These are phyloP conservation scores for Heliopora coerulea DNA, from an alignment of 92 coral and sea anemone species.

Conservation along the genomic window DNA sequence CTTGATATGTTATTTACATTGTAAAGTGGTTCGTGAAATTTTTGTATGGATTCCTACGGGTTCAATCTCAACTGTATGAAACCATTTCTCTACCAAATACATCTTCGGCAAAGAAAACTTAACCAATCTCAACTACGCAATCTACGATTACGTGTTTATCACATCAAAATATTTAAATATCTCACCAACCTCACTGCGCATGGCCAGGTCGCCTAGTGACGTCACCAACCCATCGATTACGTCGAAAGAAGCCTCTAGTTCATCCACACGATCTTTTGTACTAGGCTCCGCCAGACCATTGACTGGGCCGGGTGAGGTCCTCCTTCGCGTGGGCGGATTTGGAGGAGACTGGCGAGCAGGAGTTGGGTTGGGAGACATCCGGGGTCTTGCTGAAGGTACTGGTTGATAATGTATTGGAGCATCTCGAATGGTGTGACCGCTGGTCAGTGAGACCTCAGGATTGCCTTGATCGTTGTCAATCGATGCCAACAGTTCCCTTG, in stretches of 20 bases:
- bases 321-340: background rate
- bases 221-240: conserved; percentile 32
- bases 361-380: conserved; percentile 4
- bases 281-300: background rate
- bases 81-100: no score
- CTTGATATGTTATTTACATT: no score
- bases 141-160: no score
- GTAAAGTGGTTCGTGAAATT: no score
- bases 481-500: conserved; percentile 33
- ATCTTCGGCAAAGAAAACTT: no score
- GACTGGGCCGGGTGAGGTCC: background rate
- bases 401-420: conserved; percentile 25
- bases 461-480: conserved; percentile 21
- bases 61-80: no score
- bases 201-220: conserved; percentile 32
- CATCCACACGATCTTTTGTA: conserved; percentile 26
- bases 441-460: background rate
- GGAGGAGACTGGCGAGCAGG: background rate
- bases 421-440: conserved; percentile 27
- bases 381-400: conserved; percentile 8
- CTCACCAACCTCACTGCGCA: conserved; percentile 27
- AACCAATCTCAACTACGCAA: no score
- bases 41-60: no score
- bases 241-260: conserved; percentile 34
- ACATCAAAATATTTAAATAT: no score